phyloP scores from a whole-genome alignment of 1,140 invertebrate genomes.

The Halesus radiatus region DNA sequence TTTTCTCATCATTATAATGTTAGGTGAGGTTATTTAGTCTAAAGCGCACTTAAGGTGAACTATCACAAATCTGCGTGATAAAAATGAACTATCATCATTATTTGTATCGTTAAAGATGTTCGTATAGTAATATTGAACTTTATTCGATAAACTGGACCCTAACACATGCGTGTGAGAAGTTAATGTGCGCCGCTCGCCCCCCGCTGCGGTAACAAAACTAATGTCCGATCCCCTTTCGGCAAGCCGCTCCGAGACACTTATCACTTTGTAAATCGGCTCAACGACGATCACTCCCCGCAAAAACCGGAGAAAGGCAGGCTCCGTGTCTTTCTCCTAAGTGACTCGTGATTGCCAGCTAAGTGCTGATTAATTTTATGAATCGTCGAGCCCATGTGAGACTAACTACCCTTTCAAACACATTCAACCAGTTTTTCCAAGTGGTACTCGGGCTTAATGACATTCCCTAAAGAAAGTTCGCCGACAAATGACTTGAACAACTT shows the following conservation, averaged over 20 bases:
- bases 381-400: no score
- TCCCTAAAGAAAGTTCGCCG: no score
- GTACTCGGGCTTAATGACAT: no score
- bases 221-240: neutral
- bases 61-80: no score
- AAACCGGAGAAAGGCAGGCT: slow-evolving; percentile 20
- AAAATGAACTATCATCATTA: no score
- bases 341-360: neutral
- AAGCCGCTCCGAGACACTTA: slow-evolving; percentile 6
- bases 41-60: no score
- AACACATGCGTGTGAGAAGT: slow-evolving; percentile 33
- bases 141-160: neutral
- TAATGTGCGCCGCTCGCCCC: slow-evolving; percentile 24
- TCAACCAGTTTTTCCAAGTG: no score
- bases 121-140: neutral
- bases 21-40: no score
- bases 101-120: no score
- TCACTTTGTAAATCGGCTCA: slow-evolving; percentile 6
- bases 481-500: no score
- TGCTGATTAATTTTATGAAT: neutral
- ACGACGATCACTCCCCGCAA: neutral
- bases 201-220: neutral
- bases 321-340: neutral
- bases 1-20: no score
- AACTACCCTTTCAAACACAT: no score